A percentile compares a stretch with the other conserved stretches of the same genome.
phyloP scores from a whole-genome alignment of 2,113 vertebrate species.

The Varanus salvator region DNA sequence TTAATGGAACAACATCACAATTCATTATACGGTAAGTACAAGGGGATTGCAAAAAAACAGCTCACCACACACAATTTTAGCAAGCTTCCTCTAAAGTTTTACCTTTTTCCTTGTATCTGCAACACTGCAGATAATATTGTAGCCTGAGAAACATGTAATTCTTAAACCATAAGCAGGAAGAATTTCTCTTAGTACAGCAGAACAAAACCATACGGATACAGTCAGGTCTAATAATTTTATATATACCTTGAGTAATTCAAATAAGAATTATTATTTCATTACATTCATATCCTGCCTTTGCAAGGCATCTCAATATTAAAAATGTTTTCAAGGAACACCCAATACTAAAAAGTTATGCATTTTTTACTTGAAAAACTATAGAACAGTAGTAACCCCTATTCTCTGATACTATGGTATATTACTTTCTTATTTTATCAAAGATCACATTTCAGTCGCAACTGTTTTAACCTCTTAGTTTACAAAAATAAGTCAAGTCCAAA shows the following conservation, averaged over 20 bases:
- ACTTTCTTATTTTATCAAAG: background rate
- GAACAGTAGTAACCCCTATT: background rate
- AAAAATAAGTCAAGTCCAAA: background rate
- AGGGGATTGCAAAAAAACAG: background rate
- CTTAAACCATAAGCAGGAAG: background rate
- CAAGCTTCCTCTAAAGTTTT: background rate
- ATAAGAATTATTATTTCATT: background rate
- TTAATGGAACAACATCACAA: background rate
- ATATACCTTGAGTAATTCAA: too few species aligned
- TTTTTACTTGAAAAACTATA: background rate
- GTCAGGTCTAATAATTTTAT: background rate
- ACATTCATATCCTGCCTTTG: too few species aligned
- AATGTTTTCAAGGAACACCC: background rate
- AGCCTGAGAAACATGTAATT: background rate
- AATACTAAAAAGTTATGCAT: background rate
- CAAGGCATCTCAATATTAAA: background rate
- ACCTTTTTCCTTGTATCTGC: background rate
- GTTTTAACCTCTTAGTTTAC: background rate
- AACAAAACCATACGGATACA: background rate
- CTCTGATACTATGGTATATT: background rate
- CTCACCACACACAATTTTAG: background rate
- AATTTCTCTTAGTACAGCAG: background rate
- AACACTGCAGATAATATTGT: conserved; percentile 1
- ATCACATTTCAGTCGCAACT: background rate
- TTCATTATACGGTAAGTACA: background rate